Evolutionary conservation across 2,113 vertebrate species (phyloP).

Genomic region (Dasyurus viverrinus): DNA sequence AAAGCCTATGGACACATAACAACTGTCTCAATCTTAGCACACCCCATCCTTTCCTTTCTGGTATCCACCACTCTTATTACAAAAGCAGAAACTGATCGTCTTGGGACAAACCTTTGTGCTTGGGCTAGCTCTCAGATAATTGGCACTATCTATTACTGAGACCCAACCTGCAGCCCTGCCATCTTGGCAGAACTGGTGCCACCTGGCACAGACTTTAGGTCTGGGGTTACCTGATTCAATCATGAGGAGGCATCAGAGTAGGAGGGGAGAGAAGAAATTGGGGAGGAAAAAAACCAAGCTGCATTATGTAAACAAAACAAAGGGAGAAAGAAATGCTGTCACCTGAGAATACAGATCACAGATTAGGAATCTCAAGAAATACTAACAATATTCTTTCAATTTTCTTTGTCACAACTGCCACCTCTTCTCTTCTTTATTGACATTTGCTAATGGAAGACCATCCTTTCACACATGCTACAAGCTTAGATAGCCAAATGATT

Average conservation of each 20-base stretch:
- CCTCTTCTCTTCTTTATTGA: not conserved
- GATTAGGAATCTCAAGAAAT: not conserved
- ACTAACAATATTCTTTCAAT: not conserved
- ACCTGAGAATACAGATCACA: not conserved
- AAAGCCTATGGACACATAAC: not conserved
- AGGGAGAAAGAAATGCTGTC: not conserved
- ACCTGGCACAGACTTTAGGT: not conserved
- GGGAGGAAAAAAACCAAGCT: not conserved
- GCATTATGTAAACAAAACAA: not conserved
- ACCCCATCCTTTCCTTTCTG: not conserved
- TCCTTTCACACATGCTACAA: not conserved
- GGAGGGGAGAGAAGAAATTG: not conserved
- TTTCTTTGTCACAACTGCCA: not conserved
- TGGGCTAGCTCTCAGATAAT: not conserved
- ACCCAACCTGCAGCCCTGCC: not conserved
- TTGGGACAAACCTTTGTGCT: not conserved
- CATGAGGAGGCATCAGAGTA: not conserved
- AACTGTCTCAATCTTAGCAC: not conserved
- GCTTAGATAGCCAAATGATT: conserved; percentile 8
- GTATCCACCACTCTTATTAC: not conserved
- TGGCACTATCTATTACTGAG: not conserved
- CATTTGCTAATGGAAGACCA: conserved; percentile 21
- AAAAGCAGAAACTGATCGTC: not conserved
- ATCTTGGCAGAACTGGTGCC: not conserved
- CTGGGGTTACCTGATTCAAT: not conserved